Evolutionary conservation across 2,888 invertebrate species (phyloP).

Genomic region (Tenthredo distinguenda): DNA sequence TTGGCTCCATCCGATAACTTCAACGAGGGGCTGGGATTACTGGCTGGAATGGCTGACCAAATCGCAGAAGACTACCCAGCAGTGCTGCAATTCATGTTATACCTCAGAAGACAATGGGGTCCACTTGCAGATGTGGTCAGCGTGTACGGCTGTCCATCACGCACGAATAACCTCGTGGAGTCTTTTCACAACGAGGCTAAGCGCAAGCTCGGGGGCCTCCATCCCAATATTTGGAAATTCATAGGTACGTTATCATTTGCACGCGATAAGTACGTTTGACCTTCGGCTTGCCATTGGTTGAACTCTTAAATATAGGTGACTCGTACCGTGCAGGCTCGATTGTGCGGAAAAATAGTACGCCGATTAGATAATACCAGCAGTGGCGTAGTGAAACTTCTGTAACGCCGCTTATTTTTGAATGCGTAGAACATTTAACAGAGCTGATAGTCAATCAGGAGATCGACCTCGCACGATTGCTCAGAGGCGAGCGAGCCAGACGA

Average conservation of each 20-base stretch:
- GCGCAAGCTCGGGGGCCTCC: conserved; percentile 31
- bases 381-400: not conserved
- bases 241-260: conserved; percentile 1
- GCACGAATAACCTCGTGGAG: conserved; percentile 53
- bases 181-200: conserved; percentile 38
- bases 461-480: not conserved
- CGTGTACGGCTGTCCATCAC: not conserved
- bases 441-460: not conserved
- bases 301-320: not conserved
- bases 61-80: not conserved
- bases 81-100: no score
- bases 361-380: not conserved
- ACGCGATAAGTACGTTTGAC: not conserved
- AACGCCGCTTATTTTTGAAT: not conserved
- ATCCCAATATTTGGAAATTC: conserved; percentile 53
- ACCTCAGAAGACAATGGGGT: no score
- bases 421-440: not conserved
- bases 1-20: conserved; percentile 41
- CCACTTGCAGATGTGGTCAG: no score
- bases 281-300: not conserved
- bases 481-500: not conserved
- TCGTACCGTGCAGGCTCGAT: no score
- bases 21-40: not conserved
- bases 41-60: conserved; percentile 38
- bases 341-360: no score